Percentiles rank a stretch among this genome's conserved stretches.
phyloP scores from a whole-genome alignment of 2,113 vertebrate genomes.

The Chloebia gouldiae region DNA sequence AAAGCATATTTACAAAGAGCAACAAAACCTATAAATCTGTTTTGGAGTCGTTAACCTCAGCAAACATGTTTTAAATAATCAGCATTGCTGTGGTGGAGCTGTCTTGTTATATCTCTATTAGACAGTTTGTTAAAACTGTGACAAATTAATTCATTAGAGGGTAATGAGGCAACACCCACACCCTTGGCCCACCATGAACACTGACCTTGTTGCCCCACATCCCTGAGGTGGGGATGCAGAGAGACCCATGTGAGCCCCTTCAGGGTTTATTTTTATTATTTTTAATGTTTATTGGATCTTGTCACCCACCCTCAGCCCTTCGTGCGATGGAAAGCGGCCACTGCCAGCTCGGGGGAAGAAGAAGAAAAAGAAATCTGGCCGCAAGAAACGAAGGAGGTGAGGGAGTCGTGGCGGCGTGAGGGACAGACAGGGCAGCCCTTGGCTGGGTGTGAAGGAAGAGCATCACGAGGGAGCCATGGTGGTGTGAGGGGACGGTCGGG shows the following conservation, averaged over 20 bases:
- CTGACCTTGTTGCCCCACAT: background rate
- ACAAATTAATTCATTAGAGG: constrained; percentile 1
- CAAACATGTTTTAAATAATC: constrained; percentile 67
- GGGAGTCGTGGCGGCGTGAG: accelerated
- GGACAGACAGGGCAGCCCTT: background rate
- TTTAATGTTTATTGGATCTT: background rate
- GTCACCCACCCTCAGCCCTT: constrained; percentile 32
- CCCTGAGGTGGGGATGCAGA: background rate
- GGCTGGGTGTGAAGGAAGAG: background rate
- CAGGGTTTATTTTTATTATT: background rate
- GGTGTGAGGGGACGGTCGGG: accelerated
- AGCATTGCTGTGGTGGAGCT: background rate
- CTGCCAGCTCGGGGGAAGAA: constrained; percentile 82
- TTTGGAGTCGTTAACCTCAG: constrained; percentile 64
- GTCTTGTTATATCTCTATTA: constrained; percentile 66
- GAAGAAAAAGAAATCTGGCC: constrained; percentile 90
- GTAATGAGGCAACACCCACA: constrained; percentile 6
- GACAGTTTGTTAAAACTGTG: constrained; percentile 49
- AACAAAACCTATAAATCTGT: constrained; percentile 73
- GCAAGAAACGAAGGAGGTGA: constrained; percentile 88
- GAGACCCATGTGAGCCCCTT: background rate
- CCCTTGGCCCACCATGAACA: background rate
- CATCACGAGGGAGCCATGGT: background rate
- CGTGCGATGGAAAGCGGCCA: constrained; percentile 61
- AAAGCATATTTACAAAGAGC: constrained; percentile 74